phyloP scores from a whole-genome alignment of 2,797 vertebrate genomes.

The Pipistrellus kuhlii region DNA sequence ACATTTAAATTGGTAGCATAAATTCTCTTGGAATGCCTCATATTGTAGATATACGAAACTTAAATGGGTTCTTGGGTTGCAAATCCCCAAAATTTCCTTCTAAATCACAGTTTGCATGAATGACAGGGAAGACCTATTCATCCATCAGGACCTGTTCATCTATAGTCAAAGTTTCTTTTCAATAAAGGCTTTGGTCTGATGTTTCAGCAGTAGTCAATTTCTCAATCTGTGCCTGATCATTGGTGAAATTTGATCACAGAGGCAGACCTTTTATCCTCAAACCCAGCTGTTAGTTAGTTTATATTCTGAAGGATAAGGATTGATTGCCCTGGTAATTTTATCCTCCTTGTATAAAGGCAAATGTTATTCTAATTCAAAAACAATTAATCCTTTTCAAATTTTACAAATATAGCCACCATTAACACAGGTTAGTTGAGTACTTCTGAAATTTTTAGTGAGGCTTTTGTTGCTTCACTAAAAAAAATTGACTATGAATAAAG shows the following conservation, averaged over 20 bases:
- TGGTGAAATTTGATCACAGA: neutral
- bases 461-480: neutral
- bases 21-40: neutral
- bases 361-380: constrained; percentile 46
- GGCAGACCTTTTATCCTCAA: constrained; percentile 7
- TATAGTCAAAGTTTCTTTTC: neutral
- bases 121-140: neutral
- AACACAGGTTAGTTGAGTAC: too few relatives aligned
- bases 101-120: neutral
- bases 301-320: constrained; percentile 38
- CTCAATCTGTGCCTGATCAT: neutral
- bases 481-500: neutral
- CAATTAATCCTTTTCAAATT: constrained; percentile 9
- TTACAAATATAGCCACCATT: too few relatives aligned
- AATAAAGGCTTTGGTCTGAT: neutral
- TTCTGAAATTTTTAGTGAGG: neutral
- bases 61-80: neutral
- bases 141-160: neutral
- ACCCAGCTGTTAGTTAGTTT: constrained; percentile 48
- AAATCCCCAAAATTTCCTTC: neutral
- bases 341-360: neutral
- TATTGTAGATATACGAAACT: neutral
- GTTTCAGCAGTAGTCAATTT: neutral
- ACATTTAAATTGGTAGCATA: neutral
- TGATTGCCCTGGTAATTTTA: constrained; percentile 39